Base-by-base conservation (phyloP, 2,888 invertebrate genomes). In the Synanthedon andrenaeformis region DNA sequence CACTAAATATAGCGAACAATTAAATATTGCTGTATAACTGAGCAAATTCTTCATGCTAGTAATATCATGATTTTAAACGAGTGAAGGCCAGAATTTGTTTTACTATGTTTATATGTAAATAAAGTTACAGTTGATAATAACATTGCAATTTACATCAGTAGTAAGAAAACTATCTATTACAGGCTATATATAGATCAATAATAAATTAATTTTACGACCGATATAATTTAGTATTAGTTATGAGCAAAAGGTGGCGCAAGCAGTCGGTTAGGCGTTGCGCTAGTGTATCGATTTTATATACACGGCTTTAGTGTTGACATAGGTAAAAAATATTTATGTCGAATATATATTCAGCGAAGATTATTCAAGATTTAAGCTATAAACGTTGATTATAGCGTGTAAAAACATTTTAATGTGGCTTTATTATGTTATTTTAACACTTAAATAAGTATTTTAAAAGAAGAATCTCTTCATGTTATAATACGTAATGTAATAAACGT, bases 221-320 rank as follows among this genome's bases (percentile, higher is more conserved):
- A 3, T 13, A 12, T 45, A 12, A 11, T 13, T 45, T 45, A 45
- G n/a, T 45, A 45, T 45, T 45, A n/a, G 17, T 49, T 13, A 17
- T 17, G 8, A 12, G 51, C 61, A 60, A 65, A 64, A 87, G 86
- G 84, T 86, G 86, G 78, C 85, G 72, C 65, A 54, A 54, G 53
- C 58, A 48, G 55, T 61, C 64, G 61, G 75, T 76, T 72, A 72
- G 71, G 77, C 79, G 78, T 73, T 84, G 83, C 86, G 85, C 84
- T 78, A 79, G 67, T 74, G 61, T 86, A 87, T 87, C 80, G 87
- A 87, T 87, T 82, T 77, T 78, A 65, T 59, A 62, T 66, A 69
- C 62, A 61, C 63, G 57, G 17, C 59, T 56, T 58, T 70, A 64
- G 82, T 80, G 72, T 86, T 76, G 61, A 70, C 82, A 81, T 58